Base-by-base conservation (phyloP, 2,797 vertebrate genomes). In the Ctenopoma multispine region DNA sequence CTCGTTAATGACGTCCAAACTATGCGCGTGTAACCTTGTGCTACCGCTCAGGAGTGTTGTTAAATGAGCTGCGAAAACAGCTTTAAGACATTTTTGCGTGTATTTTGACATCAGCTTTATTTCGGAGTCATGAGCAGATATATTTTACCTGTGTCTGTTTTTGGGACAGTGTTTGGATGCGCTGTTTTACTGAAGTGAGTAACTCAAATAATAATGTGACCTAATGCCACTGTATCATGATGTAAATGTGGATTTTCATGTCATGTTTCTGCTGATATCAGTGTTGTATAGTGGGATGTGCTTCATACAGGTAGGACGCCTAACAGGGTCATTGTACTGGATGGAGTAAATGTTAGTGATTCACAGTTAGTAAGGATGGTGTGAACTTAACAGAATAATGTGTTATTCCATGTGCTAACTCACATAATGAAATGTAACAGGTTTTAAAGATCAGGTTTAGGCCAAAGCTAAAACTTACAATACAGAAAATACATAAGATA, bases 121-220 rank as follows among this genome's bases (percentile, higher is more conserved):
- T 53, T 10, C 2, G 12, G 1, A 68, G 78, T 3, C 11, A 95
- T 95, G 94, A 94, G 72, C 53, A 93, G 65, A 84, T 95, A 91
- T 47, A 82, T 95, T 72, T 55, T 95, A 10, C 94, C 94, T 0
- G 76, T 90, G 8, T 95, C 94, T 51, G 63, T 91, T 4, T 86
- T 93, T 50, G 94, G 94, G 11, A 90, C 93, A 6, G 89, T 89
- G 59, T 53, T 91, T 58, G 94, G 94, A 55, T 54, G 73, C 48
- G 92, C 91, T 21, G 94, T 93, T 69, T 77, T 95, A 72, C 48
- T 94, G 15, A 94, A 94, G 93, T 95, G 79, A 95, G 94, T 94
- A 51, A 20, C 21, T 79, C 27, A 17, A 21, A 3, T 27, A 13
- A 65, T n/a, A 0, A 57, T 31, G 14, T 38, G n/a, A n/a, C 14